These are phyloP conservation scores for Apodemia duryi DNA, from an alignment of 2,888 invertebrate species.

Conservation along the genomic window DNA sequence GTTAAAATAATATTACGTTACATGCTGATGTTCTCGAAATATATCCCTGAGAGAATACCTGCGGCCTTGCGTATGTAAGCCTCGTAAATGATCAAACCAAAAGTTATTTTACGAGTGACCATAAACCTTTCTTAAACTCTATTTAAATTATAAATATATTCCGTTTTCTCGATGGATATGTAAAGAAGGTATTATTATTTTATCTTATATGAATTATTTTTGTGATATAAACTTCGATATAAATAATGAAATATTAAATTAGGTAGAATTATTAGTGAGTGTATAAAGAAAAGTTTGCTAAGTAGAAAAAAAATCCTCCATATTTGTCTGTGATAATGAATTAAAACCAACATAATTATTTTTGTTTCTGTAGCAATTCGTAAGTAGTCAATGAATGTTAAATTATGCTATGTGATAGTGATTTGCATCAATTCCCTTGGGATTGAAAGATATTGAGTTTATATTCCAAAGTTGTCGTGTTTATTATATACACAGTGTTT, in stretches of 20 bases:
- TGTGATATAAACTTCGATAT: not conserved
- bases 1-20: conserved; percentile 12
- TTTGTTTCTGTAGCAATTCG: no score
- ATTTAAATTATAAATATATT: conserved; percentile 13
- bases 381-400: no score
- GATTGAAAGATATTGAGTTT: no score
- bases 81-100: conserved; percentile 14
- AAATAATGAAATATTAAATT: not conserved
- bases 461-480: no score
- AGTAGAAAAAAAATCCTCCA: no score
- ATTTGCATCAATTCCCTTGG: no score
- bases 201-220: not conserved
- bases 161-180: not conserved
- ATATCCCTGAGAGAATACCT: conserved; percentile 4
- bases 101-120: conserved; percentile 15
- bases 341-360: no score
- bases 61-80: not conserved
- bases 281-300: not conserved
- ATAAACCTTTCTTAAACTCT: conserved; percentile 10
- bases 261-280: not conserved
- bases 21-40: conserved; percentile 9
- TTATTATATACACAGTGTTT: no score
- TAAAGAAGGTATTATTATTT: not conserved
- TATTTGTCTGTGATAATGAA: no score
- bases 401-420: no score